Conservation (phyloP, 2,113 vertebrate genomes). For the Xiphophorus hellerii region DNA sequence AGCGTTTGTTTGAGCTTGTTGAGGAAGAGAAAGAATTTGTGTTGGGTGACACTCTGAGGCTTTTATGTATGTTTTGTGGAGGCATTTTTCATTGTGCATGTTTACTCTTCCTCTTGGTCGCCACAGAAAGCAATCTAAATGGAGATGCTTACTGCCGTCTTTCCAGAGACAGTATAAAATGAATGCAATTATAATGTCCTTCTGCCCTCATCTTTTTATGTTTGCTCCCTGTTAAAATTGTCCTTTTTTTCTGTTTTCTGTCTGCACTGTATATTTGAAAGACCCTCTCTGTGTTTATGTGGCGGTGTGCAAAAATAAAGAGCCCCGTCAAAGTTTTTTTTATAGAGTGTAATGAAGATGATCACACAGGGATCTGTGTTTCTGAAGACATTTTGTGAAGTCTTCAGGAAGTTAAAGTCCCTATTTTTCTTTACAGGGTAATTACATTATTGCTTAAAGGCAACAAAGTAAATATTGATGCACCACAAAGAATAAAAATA, state of each 20-base stretch:
- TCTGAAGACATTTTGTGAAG: no score
- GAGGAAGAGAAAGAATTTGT: conserved; percentile 1
- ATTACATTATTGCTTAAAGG: no score
- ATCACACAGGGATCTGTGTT: not conserved
- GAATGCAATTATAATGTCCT: conserved; percentile 35
- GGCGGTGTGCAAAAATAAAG: not conserved
- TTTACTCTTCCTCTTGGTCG: conserved; percentile 18
- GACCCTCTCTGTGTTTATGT: conserved; percentile 22
- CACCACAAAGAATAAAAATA: no score
- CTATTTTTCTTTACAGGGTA: no score
- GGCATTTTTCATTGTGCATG: not conserved
- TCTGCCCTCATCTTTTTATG: not conserved
- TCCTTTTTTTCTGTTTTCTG: conserved; percentile 13
- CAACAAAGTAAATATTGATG: no score
- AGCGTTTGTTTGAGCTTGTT: not conserved
- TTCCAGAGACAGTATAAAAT: conserved; percentile 47
- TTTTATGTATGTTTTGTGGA: not conserved
- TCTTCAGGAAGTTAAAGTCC: no score
- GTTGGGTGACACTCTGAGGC: not conserved
- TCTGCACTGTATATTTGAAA: conserved; percentile 46
- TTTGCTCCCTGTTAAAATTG: conserved; percentile 27
- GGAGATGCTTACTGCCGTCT: conserved; percentile 50
- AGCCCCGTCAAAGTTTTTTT: not conserved
- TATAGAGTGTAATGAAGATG: not conserved
- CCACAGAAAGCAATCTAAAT: conserved; percentile 61